Evolutionary conservation across 2,888 invertebrate genomes (phyloP).

Genomic region (Caenorhabditis sp.): DNA sequence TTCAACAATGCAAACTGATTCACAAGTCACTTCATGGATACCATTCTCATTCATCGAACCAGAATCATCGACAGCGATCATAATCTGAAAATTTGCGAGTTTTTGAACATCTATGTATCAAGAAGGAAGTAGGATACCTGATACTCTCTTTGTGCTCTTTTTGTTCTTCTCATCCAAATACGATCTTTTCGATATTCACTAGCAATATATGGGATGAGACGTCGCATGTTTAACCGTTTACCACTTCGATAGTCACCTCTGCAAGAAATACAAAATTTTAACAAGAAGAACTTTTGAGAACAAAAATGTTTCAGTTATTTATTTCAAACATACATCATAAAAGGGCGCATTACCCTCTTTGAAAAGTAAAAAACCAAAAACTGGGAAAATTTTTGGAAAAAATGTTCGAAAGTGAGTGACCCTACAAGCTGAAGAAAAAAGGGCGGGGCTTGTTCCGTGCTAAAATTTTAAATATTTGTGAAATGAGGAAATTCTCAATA

Average conservation of each 20-base stretch:
- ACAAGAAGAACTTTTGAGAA: no score
- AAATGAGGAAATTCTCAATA: neutral
- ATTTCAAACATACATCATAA: no score
- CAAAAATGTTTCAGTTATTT: no score
- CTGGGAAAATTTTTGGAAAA: neutral
- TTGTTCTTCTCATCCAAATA: slow-evolving; percentile 95
- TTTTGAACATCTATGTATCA: neutral
- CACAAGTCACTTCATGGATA: slow-evolving; percentile 83
- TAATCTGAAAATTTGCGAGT: slow-evolving; percentile 78
- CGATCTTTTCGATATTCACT: slow-evolving; percentile 98
- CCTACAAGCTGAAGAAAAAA: no score
- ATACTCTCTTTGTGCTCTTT: slow-evolving; percentile 92
- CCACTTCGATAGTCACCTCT: slow-evolving; percentile 94
- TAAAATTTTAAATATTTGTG: neutral
- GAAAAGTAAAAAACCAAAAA: neutral
- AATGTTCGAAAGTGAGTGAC: no score
- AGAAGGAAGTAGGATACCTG: slow-evolving; percentile 74
- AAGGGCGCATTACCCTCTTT: neutral
- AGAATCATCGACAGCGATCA: slow-evolving; percentile 95
- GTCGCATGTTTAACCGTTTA: slow-evolving; percentile 95
- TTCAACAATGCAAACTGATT: slow-evolving; percentile 88
- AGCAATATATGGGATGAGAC: slow-evolving; percentile 97
- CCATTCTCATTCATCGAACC: slow-evolving; percentile 77
- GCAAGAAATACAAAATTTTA: slow-evolving; percentile 25
- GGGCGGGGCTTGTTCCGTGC: no score